Evolutionary conservation across 1,140 invertebrate genomes (phyloP).

Genomic region (Eubasilissa regina): DNA sequence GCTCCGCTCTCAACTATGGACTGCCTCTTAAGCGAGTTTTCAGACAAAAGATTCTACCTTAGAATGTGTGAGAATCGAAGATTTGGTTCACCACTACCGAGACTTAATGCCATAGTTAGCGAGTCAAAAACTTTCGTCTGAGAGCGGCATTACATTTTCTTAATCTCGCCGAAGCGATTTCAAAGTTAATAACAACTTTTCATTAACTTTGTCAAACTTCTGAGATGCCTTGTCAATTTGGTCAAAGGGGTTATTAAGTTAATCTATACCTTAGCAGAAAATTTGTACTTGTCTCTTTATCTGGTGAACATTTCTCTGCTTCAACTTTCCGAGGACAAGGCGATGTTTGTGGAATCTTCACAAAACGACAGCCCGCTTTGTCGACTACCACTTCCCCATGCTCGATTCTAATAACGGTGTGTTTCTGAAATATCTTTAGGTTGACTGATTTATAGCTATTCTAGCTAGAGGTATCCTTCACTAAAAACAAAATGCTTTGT

Average conservation of each 20-base stretch:
- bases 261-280: conserved; percentile 32
- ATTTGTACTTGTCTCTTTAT: conserved; percentile 2
- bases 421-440: no score
- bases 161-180: conserved; percentile 32
- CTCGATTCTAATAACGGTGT: no score
- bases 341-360: background rate
- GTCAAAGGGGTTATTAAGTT: conserved; percentile 42
- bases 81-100: background rate
- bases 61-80: no score
- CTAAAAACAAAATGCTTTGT: no score
- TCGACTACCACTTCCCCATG: no score
- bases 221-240: conserved; percentile 40
- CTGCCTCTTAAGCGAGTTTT: no score
- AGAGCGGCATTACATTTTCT: conserved; percentile 38
- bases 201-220: conserved; percentile 32
- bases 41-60: no score
- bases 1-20: no score
- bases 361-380: conserved; percentile 4
- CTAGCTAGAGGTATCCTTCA: no score
- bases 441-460: no score
- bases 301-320: background rate
- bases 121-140: conserved; percentile 18
- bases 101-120: background rate
- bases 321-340: conserved; percentile 27
- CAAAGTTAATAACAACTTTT: conserved; percentile 39